Base-by-base conservation (phyloP, 2,888 invertebrate species). In the Criorhina ranunculi region DNA sequence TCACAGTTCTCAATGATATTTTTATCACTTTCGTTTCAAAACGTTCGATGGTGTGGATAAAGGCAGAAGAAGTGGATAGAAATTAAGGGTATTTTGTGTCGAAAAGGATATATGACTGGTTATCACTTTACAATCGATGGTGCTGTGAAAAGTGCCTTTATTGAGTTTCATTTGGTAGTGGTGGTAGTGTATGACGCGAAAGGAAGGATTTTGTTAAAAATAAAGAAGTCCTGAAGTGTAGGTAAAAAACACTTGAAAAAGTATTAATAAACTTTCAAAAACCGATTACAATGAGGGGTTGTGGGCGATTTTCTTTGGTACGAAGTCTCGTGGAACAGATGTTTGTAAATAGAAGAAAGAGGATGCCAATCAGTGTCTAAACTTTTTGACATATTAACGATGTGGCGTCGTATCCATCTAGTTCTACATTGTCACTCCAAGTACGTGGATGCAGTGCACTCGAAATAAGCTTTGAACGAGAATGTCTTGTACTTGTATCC, bases 1-100 rank as follows among this genome's bases (percentile, higher is more conserved):
- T 59, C 37, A 57, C 5, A 44, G 37, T 37, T 59, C 35, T 15
- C 29, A 53, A 55, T 19, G 31, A 40, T 55, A 7, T 53, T 42
- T 31, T 40, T 42, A 42, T 67, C 53, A 29, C 15, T 17, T 42
- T 24, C 15, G 2, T 6, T 5, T 44, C 15, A n/a, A 29, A 35
- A 37, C 24, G 19, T 3, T 11, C 19, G 11, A 19, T 4, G 57
- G 11, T 12, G 12, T 8, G 6, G 35, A 55, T 1, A 3, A n/a
- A 12, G 42, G 29, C 4, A 29, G 57, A 44, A 35, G 40, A 17
- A 9, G 7, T 31, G 5, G 12, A 19, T 12, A 35, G 49, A 24
- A 49, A 64, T 49, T 8, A 12, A 35, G 17, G 4, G 24, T 19
- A n/a, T 33, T 49, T 64, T 37, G n/a, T 19, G 35, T 49, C 9